phyloP scores from a whole-genome alignment of 2,113 vertebrate genomes.

The Synodontis membranacea region DNA sequence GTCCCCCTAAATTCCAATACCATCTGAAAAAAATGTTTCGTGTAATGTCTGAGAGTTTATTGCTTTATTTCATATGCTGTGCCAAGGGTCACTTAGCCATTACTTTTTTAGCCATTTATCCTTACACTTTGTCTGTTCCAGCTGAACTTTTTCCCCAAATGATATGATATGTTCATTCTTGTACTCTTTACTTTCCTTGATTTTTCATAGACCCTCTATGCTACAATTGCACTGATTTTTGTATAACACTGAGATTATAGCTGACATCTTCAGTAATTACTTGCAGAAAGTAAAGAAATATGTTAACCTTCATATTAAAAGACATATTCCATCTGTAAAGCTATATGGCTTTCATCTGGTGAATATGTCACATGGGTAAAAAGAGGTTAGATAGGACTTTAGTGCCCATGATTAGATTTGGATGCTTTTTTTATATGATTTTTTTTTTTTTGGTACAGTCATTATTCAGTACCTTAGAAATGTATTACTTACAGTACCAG shows the following conservation, averaged over 20 bases:
- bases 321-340: constrained; percentile 20
- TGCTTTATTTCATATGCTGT: constrained; percentile 12
- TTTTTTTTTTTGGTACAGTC: not conserved
- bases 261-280: not conserved
- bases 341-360: not conserved
- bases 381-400: not conserved
- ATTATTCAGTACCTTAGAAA: not conserved
- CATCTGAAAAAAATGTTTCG: not conserved
- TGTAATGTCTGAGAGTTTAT: not conserved
- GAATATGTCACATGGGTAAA: constrained; percentile 8
- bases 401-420: not conserved
- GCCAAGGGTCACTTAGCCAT: not conserved
- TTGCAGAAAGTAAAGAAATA: constrained; percentile 26
- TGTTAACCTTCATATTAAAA: constrained; percentile 31
- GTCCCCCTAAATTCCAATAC: constrained; percentile 1
- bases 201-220: constrained; percentile 10
- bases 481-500: not conserved
- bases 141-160: not conserved
- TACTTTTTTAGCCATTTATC: not conserved
- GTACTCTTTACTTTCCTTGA: not conserved
- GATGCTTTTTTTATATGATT: not conserved
- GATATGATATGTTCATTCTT: constrained; percentile 2
- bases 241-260: constrained; percentile 39
- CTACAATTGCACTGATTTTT: constrained; percentile 14
- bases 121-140: not conserved